Percentiles rank a stretch among this genome's conserved stretches.
Evolutionary conservation across 1,140 invertebrate species (phyloP).

Genomic region (Lysiphlebus fabarum): DNA sequence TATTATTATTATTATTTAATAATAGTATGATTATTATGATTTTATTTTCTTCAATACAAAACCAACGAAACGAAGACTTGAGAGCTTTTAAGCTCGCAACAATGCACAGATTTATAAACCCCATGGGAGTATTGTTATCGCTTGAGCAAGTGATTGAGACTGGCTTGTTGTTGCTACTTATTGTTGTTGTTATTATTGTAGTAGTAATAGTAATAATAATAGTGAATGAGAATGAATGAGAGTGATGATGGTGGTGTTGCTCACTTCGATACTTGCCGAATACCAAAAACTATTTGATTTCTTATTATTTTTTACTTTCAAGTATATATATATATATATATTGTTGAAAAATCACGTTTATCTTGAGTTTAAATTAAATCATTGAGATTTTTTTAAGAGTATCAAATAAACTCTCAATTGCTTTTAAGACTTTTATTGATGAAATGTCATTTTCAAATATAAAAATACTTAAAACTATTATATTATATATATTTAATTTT

Average conservation of each 20-base stretch:
- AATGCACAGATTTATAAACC: constrained; percentile 48
- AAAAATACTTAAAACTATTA: too few relatives aligned
- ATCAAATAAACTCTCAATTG: too few relatives aligned
- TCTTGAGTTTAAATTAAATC: too few relatives aligned
- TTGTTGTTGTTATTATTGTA: too few relatives aligned
- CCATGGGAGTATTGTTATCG: constrained; percentile 44
- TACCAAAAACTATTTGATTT: constrained; percentile 40
- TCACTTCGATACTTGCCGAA: constrained; percentile 45
- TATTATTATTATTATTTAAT: too few relatives aligned
- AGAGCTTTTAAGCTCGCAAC: constrained; percentile 48
- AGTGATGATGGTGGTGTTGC: constrained; percentile 36
- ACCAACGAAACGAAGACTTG: constrained; percentile 21
- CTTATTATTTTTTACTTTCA: constrained; percentile 44
- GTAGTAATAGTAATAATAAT: background rate
- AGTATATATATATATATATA: too few relatives aligned
- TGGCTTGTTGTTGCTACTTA: background rate
- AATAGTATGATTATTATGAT: background rate
- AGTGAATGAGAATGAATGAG: too few relatives aligned
- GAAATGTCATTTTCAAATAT: too few relatives aligned
- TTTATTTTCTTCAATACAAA: constrained; percentile 21
- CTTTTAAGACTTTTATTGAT: too few relatives aligned
- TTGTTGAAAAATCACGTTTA: too few relatives aligned
- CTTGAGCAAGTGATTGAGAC: constrained; percentile 3
- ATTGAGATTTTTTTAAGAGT: too few relatives aligned
- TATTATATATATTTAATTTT: too few relatives aligned